Percentiles rank a stretch among this genome's conserved stretches.
Conservation (phyloP, 2,797 vertebrate genomes). For the Merluccius polli region DNA sequence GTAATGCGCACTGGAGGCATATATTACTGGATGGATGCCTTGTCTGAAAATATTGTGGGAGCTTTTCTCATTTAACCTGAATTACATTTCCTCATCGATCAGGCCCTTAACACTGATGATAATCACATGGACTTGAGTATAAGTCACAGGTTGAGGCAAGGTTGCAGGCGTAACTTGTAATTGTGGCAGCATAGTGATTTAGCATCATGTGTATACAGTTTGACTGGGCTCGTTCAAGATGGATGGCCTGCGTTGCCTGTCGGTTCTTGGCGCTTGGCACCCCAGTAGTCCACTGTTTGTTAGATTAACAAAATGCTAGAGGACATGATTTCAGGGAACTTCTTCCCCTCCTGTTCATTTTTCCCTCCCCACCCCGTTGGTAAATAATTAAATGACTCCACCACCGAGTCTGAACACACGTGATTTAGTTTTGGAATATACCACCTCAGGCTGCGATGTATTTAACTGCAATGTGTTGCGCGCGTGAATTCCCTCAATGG, state of each 20-base stretch:
- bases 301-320: slow-evolving; percentile 51
- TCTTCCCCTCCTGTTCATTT: slow-evolving; percentile 18
- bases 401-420: neutral
- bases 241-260: slow-evolving; percentile 64
- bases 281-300: slow-evolving; percentile 44
- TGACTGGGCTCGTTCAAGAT: slow-evolving; percentile 70
- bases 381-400: neutral
- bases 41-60: slow-evolving; percentile 18
- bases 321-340: slow-evolving; percentile 37
- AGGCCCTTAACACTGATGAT: slow-evolving; percentile 47
- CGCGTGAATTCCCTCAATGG: neutral
- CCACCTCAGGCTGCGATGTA: neutral
- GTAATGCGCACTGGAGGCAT: neutral
- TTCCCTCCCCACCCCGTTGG: neutral
- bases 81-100: slow-evolving; percentile 63
- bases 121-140: slow-evolving; percentile 47
- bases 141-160: slow-evolving; percentile 56
- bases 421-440: neutral
- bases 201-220: slow-evolving; percentile 63
- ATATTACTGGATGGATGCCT: neutral
- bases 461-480: neutral
- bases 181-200: slow-evolving; percentile 68
- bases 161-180: slow-evolving; percentile 70
- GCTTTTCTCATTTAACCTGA: slow-evolving; percentile 57
- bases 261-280: slow-evolving; percentile 59